phyloP scores from a whole-genome alignment of 53 echinoderm and acorn worm species.

The Paracentrotus lividus region DNA sequence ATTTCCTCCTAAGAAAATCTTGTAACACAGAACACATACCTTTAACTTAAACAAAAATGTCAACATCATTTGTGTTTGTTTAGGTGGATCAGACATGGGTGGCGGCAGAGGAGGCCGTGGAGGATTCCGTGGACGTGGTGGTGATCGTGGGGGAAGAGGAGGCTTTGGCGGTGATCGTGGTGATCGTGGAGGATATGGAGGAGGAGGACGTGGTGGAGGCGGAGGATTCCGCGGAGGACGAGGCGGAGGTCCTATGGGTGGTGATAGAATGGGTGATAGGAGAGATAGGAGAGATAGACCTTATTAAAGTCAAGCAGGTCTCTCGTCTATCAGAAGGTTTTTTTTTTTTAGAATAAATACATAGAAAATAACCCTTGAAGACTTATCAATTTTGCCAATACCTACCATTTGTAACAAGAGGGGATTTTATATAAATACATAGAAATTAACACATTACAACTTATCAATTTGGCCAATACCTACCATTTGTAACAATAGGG shows the following conservation, averaged over 20 bases:
- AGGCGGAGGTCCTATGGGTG: constrained; percentile 62
- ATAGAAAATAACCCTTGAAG: background rate
- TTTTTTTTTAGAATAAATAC: background rate
- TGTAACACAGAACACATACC: too few species aligned
- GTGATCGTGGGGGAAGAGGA: constrained; percentile 76
- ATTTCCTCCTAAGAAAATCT: too few species aligned
- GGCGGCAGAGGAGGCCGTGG: constrained; percentile 74
- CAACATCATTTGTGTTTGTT: too few species aligned
- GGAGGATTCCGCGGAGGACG: constrained; percentile 47
- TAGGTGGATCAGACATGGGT: constrained; percentile 65
- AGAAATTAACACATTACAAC: background rate
- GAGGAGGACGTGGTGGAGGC: constrained; percentile 21
- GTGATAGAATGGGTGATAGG: constrained; percentile 62
- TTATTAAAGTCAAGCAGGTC: constrained; percentile 22
- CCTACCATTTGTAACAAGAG: too few species aligned
- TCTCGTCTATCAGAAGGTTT: background rate
- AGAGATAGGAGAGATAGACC: constrained; percentile 67
- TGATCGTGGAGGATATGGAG: constrained; percentile 70
- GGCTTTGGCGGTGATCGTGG: constrained; percentile 68
- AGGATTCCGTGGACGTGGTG: constrained; percentile 70
- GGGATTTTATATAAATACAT: too few species aligned
- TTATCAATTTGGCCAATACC: too few species aligned
- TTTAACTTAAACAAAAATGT: too few species aligned
- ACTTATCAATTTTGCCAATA: too few species aligned
- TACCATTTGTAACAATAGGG: too few species aligned